A percentile compares a stretch with the other conserved stretches of the same genome.
Evolutionary conservation across 1,140 invertebrate species (phyloP).

Genomic region (Diachasma alloeum): DNA sequence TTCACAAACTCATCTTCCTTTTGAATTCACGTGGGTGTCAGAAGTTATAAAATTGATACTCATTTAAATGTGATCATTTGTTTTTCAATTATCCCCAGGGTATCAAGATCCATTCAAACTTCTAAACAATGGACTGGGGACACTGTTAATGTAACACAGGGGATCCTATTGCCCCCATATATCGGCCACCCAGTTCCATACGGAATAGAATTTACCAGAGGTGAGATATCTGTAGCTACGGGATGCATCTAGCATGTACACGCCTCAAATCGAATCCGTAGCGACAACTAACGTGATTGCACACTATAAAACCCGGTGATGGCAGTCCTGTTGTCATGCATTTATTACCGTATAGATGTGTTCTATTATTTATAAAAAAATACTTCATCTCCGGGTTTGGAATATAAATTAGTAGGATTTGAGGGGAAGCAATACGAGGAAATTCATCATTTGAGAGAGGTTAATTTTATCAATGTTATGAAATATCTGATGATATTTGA

Average conservation of each 20-base stretch:
- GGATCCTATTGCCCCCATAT: background rate
- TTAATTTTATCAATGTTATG: too few relatives aligned
- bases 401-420: too few relatives aligned
- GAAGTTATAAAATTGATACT: background rate
- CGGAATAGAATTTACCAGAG: constrained; percentile 3
- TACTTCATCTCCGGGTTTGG: too few relatives aligned
- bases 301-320: background rate
- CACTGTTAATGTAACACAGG: background rate
- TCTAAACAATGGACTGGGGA: background rate
- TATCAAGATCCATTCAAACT: background rate
- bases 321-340: too few relatives aligned
- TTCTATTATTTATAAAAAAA: too few relatives aligned
- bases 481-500: too few relatives aligned
- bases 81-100: background rate
- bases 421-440: too few relatives aligned
- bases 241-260: background rate
- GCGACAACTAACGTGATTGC: background rate
- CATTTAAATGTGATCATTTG: background rate
- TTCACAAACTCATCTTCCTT: too few relatives aligned
- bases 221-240: background rate
- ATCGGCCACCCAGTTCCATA: constrained; percentile 1
- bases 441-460: too few relatives aligned
- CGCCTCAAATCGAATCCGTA: background rate
- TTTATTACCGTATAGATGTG: too few relatives aligned
- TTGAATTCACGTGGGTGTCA: too few relatives aligned